Conservation (phyloP, 2,797 vertebrate genomes). For the Lateolabrax maculatus region DNA sequence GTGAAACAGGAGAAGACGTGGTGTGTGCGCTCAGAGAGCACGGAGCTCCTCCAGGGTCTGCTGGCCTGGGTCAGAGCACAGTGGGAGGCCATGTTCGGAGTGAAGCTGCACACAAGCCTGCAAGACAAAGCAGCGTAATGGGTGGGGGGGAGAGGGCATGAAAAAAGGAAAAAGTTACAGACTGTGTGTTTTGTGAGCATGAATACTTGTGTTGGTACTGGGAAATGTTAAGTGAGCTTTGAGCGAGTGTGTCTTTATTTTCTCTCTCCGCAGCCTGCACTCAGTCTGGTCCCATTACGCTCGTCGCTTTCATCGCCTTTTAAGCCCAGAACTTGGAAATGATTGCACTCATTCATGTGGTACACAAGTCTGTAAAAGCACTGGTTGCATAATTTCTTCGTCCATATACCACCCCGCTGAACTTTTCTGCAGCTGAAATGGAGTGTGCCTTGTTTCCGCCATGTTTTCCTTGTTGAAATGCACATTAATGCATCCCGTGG, state of each 20-base stretch:
- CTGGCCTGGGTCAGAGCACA: slow-evolving; percentile 91
- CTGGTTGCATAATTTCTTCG: slow-evolving; percentile 53
- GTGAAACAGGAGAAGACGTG: slow-evolving; percentile 93
- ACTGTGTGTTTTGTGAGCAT: slow-evolving; percentile 18
- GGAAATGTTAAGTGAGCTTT: slow-evolving; percentile 42
- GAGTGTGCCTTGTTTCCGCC: slow-evolving; percentile 65
- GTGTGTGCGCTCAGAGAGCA: slow-evolving; percentile 89
- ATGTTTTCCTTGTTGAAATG: slow-evolving; percentile 31
- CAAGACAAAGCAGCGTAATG: slow-evolving; percentile 69
- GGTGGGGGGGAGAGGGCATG: neutral
- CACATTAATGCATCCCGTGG: slow-evolving; percentile 38
- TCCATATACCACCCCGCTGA: slow-evolving; percentile 48
- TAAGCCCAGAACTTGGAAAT: slow-evolving; percentile 48
- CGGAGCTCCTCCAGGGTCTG: slow-evolving; percentile 86
- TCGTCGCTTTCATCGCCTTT: slow-evolving; percentile 40
- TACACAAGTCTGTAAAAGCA: slow-evolving; percentile 58
- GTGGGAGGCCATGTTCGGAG: slow-evolving; percentile 96
- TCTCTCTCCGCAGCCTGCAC: slow-evolving; percentile 44
- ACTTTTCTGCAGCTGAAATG: slow-evolving; percentile 44
- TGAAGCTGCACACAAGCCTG: slow-evolving; percentile 85
- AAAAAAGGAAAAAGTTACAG: neutral
- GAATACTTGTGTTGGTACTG: neutral
- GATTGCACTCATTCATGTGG: slow-evolving; percentile 72
- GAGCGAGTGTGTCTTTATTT: slow-evolving; percentile 57
- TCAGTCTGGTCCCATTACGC: slow-evolving; percentile 60